Evolutionary conservation across 1,140 invertebrate genomes (phyloP).

Genomic region (Triops longicaudatus): DNA sequence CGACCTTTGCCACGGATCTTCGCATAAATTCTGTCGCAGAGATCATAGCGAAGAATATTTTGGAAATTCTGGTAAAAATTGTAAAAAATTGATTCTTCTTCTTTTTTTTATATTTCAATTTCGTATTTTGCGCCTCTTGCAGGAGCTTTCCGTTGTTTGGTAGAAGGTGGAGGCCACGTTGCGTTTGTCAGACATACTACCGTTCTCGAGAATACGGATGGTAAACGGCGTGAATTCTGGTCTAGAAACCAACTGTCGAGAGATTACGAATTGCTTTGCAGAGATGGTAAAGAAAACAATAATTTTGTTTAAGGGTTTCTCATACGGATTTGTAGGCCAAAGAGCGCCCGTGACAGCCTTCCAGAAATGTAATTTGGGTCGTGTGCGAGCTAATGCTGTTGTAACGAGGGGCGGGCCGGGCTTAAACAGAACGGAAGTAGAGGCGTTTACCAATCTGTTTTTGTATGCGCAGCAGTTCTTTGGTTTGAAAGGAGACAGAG

Average conservation of each 20-base stretch:
- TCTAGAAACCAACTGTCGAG: slow-evolving; percentile 80
- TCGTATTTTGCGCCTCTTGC: neutral
- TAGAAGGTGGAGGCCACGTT: slow-evolving; percentile 89
- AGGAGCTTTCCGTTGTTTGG: slow-evolving; percentile 81
- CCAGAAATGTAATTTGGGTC: slow-evolving; percentile 75
- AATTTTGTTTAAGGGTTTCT: neutral
- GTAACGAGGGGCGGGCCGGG: slow-evolving; percentile 67
- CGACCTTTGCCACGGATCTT: slow-evolving; percentile 82
- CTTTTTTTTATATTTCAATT: neutral
- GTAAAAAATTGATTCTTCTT: neutral
- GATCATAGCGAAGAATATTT: slow-evolving; percentile 83
- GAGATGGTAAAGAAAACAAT: slow-evolving; percentile 57
- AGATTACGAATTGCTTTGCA: slow-evolving; percentile 88
- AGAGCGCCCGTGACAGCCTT: slow-evolving; percentile 68
- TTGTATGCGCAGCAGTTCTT: slow-evolving; percentile 85
- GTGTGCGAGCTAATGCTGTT: slow-evolving; percentile 82
- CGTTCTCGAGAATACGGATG: slow-evolving; percentile 81
- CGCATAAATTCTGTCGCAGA: slow-evolving; percentile 66
- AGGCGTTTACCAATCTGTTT: slow-evolving; percentile 77
- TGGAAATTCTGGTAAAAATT: slow-evolving; percentile 62
- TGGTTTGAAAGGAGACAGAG: slow-evolving; percentile 70
- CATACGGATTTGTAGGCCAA: slow-evolving; percentile 17
- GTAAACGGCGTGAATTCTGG: slow-evolving; percentile 83
- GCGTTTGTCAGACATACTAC: slow-evolving; percentile 91
- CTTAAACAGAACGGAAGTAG: slow-evolving; percentile 68